These are phyloP conservation scores for Schizopygopsis pylzovi DNA, from an alignment of 2,797 vertebrate genomes.

Conservation along the genomic window DNA sequence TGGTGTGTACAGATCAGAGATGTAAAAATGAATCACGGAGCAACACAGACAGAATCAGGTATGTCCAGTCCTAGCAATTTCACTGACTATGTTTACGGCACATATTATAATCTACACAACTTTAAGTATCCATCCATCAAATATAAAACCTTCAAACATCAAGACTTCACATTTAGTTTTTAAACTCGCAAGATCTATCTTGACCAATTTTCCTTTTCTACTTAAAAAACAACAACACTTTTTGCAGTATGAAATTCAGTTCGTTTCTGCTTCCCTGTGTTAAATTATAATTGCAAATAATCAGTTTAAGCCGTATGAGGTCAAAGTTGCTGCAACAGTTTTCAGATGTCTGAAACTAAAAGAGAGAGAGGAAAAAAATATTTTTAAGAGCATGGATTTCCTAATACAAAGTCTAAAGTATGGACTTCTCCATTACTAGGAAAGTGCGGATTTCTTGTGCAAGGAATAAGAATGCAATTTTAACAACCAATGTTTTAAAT, in stretches of 20 bases:
- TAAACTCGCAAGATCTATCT: background rate
- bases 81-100: background rate
- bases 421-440: background rate
- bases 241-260: background rate
- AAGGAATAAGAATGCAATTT: background rate
- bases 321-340: background rate
- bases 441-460: background rate
- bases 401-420: background rate
- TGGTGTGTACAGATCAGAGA: background rate
- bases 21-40: background rate
- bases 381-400: background rate
- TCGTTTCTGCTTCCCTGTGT: background rate
- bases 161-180: background rate
- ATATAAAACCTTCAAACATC: background rate
- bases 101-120: background rate
- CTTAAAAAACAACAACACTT: background rate
- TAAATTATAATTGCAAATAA: background rate
- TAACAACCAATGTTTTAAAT: background rate
- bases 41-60: background rate
- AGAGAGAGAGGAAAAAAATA: background rate
- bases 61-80: background rate
- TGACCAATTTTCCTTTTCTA: background rate
- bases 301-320: background rate
- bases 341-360: background rate
- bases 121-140: background rate